These are phyloP conservation scores for Drosophila willistoni DNA, from an alignment of 1,140 invertebrate genomes.

Conservation along the genomic window DNA sequence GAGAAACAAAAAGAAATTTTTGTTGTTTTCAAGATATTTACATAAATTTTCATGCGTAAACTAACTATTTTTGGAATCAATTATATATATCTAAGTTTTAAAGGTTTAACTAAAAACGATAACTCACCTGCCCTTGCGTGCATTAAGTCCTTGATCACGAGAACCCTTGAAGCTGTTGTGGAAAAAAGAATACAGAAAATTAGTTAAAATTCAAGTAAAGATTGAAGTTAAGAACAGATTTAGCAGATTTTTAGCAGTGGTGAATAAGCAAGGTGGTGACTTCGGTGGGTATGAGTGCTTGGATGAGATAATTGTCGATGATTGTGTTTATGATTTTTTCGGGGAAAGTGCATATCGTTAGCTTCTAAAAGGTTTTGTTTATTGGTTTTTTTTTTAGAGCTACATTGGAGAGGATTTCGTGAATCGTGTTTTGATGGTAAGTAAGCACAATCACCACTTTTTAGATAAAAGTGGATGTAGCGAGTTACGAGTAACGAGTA, in stretches of 20 bases:
- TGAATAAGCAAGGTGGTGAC: constrained; percentile 39
- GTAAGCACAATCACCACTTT: constrained; percentile 60
- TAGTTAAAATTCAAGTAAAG: neutral
- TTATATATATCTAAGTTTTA: too few relatives aligned
- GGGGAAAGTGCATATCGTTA: constrained; percentile 27
- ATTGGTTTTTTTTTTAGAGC: constrained; percentile 38
- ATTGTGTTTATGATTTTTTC: neutral
- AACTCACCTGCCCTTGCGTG: constrained; percentile 80
- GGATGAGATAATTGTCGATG: constrained; percentile 1
- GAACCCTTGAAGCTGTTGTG: constrained; percentile 85
- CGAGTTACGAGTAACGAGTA: constrained; percentile 45
- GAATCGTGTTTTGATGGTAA: constrained; percentile 29
- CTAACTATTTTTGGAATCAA: constrained; percentile 58
- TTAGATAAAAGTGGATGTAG: constrained; percentile 34
- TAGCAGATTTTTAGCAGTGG: constrained; percentile 54
- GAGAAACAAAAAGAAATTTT: constrained; percentile 58
- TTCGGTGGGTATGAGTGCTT: constrained; percentile 29
- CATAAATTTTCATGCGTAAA: constrained; percentile 60
- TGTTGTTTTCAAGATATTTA: constrained; percentile 25
- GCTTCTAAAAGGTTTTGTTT: constrained; percentile 23
- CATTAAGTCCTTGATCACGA: constrained; percentile 83
- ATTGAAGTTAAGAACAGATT: constrained; percentile 29
- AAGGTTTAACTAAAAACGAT: neutral
- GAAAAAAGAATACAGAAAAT: constrained; percentile 2
- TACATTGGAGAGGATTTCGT: constrained; percentile 26